These are phyloP conservation scores for Poeciliopsis occidentalis DNA, from an alignment of 2,113 vertebrate genomes.

Conservation along the genomic window DNA sequence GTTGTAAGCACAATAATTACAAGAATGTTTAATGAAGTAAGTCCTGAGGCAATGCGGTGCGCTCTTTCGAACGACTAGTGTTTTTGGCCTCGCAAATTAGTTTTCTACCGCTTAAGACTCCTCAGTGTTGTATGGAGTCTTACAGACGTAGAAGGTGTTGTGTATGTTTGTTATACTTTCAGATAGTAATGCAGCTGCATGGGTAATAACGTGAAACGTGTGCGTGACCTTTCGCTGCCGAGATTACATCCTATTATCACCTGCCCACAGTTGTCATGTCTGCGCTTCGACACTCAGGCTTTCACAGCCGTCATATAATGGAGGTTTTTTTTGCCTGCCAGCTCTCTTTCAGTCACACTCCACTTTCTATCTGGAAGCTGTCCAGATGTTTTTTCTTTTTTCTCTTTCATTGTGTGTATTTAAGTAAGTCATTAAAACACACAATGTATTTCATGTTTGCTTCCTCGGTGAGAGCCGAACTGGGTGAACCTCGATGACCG, in stretches of 20 bases:
- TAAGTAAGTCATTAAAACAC: constrained; percentile 17
- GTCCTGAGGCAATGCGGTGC: no score
- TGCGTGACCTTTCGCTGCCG: constrained; percentile 42
- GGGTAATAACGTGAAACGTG: constrained; percentile 17
- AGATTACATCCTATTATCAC: constrained; percentile 62
- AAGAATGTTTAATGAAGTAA: constrained; percentile 6
- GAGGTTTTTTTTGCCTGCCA: constrained; percentile 25
- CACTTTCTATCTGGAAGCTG: constrained; percentile 22
- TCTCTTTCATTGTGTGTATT: constrained; percentile 2
- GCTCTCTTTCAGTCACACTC: constrained; percentile 25
- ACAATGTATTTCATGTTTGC: constrained; percentile 11
- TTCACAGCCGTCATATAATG: constrained; percentile 35
- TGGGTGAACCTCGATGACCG: constrained; percentile 12
- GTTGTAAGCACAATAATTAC: constrained; percentile 19
- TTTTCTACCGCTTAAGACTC: not conserved
- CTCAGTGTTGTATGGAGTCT: not conserved
- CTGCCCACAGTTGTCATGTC: constrained; percentile 39
- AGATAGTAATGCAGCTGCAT: not conserved
- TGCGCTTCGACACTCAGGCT: constrained; percentile 32
- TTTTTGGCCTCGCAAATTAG: not conserved
- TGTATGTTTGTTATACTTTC: not conserved
- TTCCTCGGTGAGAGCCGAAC: not conserved
- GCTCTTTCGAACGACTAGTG: no score
- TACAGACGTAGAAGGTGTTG: not conserved
- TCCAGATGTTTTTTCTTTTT: constrained; percentile 22